Evolutionary conservation across 2,797 vertebrate genomes (phyloP), one percentile per base, ranked within the genome.

Genomic region (Lophius americanus): DNA sequence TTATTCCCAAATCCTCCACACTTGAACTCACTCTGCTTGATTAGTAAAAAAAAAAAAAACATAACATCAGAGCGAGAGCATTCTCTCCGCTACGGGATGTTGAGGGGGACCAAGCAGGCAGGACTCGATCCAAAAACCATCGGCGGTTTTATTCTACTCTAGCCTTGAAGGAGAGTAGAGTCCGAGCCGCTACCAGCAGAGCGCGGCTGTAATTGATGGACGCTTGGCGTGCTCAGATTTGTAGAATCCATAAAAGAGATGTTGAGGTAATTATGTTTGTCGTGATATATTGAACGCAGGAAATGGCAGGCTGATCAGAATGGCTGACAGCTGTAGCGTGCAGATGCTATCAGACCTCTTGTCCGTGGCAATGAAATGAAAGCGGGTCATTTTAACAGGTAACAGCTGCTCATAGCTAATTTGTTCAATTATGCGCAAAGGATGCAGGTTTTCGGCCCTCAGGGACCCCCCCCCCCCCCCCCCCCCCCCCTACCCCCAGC

Each of bases 341-440:
- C 93, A 92, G 92, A 93, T 93, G 93, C 89, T 92, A 89, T 90
- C 92, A 85, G 90, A 92, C 89, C 92, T 89, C 90, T 91, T 88
- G 92, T 93, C 92, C 90, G 49, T 51, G 75, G 88, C 75, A 72
- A 89, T 93, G 86, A 93, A 93, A 91, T 82, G 87, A 92, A 89
- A 91, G 89, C 82, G 70, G 92, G 92, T 92, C 92, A 92, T 93
- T 93, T 92, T 88, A 94, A 93, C 92, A 93, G 92, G 91, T 93
- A 93, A 89, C 93, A 94, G 91, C 91, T 94, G 93, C 75, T 93
- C 86, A 58, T 69, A 51, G 83, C 88, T 94, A 92, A 93, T 94
- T 93, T 92, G 90, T 90, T 92, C 92, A 93, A 92, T 94, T 92
- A 92, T 81, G 82, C 76, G 63, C 77, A 73, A 84, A 90, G 85